phyloP scores from a whole-genome alignment of 1,140 invertebrate genomes.

The Cotesia chilonis region DNA sequence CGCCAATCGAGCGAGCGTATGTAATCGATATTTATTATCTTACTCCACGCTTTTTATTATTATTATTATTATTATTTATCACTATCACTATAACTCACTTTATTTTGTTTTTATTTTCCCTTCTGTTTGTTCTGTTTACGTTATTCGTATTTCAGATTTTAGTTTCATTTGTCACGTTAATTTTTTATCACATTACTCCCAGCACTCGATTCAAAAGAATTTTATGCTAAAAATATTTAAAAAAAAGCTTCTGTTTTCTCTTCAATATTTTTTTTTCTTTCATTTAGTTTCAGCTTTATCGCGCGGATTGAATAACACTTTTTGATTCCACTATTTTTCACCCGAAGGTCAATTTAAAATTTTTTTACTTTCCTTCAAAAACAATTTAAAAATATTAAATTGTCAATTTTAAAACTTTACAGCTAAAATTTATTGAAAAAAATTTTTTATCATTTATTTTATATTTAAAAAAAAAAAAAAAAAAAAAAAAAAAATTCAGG shows the following conservation, averaged over 20 bases:
- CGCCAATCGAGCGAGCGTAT: conserved; percentile 86
- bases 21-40: conserved; percentile 71
- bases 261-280: neutral
- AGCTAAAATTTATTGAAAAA: too few species aligned
- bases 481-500: too few species aligned
- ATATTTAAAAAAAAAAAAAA: too few species aligned
- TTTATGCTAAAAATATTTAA: neutral
- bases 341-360: too few species aligned
- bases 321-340: too few species aligned
- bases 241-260: too few species aligned
- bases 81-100: neutral
- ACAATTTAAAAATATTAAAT: too few species aligned
- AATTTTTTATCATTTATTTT: too few species aligned
- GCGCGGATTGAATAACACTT: too few species aligned
- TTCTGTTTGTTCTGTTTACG: neutral
- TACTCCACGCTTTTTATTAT: conserved; percentile 40
- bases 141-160: conserved; percentile 41
- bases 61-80: conserved; percentile 13
- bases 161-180: conserved; percentile 39
- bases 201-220: neutral
- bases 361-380: too few species aligned
- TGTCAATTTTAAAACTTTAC: too few species aligned
- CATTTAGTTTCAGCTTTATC: neutral
- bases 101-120: conserved; percentile 8
- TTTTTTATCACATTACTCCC: conserved; percentile 38